Evolutionary conservation across 2,113 vertebrate species (phyloP).

Genomic region (Procavia capensis): DNA sequence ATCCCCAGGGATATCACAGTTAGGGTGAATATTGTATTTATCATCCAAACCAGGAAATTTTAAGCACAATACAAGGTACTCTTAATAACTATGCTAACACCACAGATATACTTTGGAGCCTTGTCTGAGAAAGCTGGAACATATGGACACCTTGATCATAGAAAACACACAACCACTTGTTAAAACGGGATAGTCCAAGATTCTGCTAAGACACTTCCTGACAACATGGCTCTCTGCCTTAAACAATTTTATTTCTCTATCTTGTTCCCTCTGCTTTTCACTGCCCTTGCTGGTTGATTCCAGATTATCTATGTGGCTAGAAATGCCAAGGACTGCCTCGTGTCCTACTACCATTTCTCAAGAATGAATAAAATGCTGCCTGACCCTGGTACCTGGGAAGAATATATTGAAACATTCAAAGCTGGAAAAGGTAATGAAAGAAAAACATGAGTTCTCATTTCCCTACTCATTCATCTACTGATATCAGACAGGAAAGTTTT

Average conservation of each 20-base stretch:
- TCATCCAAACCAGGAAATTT: neutral
- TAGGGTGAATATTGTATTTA: neutral
- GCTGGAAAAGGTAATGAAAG: constrained; percentile 84
- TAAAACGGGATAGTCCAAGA: neutral
- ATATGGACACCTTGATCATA: neutral
- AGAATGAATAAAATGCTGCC: constrained; percentile 89
- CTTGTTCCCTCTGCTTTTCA: neutral
- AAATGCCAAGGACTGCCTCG: constrained; percentile 92
- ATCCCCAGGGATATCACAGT: neutral
- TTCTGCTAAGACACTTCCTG: too few relatives aligned
- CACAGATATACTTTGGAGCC: neutral
- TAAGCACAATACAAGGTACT: neutral
- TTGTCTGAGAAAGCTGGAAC: neutral
- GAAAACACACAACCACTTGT: neutral
- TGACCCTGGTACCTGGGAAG: constrained; percentile 89
- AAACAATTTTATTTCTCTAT: neutral
- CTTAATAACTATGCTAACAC: neutral
- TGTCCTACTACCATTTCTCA: constrained; percentile 93
- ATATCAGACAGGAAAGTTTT: neutral
- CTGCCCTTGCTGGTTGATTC: neutral
- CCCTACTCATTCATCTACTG: neutral
- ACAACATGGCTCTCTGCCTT: neutral
- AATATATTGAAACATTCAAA: constrained; percentile 87
- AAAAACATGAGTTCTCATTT: neutral
- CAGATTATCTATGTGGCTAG: constrained; percentile 92